phyloP scores from a whole-genome alignment of 2,797 vertebrate species.

The Sus cebifrons region DNA sequence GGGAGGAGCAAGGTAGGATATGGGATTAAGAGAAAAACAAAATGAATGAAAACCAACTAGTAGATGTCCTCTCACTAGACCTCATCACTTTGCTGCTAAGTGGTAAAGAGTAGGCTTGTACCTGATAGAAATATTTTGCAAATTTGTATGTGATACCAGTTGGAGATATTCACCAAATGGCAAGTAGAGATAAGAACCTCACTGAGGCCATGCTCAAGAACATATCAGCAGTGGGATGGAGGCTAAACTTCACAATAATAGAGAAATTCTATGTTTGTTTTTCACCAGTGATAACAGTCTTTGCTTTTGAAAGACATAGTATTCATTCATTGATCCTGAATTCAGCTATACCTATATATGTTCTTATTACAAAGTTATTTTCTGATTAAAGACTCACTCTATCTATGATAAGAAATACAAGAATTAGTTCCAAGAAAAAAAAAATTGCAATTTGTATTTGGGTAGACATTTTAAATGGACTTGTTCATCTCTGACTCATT shows the following conservation, averaged over 20 bases:
- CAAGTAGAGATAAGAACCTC: not conserved
- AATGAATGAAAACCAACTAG: not conserved
- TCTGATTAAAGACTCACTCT: not conserved
- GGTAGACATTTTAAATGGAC: constrained; percentile 10
- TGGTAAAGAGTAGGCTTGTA: not conserved
- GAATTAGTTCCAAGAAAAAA: not conserved
- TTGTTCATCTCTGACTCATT: not conserved
- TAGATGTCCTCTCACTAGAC: not conserved
- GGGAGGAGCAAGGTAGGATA: too few relatives aligned
- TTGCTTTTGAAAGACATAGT: not conserved
- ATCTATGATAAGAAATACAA: constrained; percentile 50
- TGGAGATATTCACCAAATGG: not conserved
- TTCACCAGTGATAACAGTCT: not conserved
- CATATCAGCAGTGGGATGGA: not conserved
- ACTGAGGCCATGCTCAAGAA: not conserved
- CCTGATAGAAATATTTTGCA: not conserved
- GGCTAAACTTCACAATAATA: not conserved
- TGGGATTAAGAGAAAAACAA: too few relatives aligned
- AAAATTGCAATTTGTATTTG: not conserved
- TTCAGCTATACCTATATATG: not conserved
- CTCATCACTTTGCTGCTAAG: not conserved
- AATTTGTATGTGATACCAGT: not conserved
- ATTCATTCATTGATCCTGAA: not conserved
- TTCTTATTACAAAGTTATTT: not conserved
- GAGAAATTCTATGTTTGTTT: not conserved